phyloP scores from a whole-genome alignment of 2,797 vertebrate species.

The Hafferia zeledoni region DNA sequence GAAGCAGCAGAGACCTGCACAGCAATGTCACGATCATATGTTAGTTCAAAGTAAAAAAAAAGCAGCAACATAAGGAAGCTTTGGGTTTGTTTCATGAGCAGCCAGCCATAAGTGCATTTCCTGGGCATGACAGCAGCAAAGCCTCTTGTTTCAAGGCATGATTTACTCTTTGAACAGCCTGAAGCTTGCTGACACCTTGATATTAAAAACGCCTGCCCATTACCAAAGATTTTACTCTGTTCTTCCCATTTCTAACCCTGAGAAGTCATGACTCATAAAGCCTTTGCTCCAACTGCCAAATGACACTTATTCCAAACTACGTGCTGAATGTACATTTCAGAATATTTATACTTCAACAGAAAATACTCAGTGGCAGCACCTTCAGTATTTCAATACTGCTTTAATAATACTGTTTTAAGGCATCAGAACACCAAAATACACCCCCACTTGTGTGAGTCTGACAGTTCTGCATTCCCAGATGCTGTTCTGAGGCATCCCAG shows the following conservation, averaged over 20 bases:
- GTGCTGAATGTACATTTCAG: not conserved
- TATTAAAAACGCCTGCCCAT: not conserved
- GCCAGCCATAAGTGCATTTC: slow-evolving; percentile 58
- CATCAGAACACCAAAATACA: not conserved
- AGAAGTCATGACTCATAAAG: not conserved
- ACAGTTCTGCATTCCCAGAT: not conserved
- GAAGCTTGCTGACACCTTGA: slow-evolving; percentile 3
- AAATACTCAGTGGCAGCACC: not conserved
- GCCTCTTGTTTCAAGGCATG: slow-evolving; percentile 45
- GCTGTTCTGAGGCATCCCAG: not conserved
- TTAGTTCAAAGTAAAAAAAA: slow-evolving; percentile 71
- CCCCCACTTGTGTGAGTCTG: not conserved
- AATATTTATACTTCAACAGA: not conserved
- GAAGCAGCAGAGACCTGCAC: slow-evolving; percentile 80
- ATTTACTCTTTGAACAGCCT: slow-evolving; percentile 26
- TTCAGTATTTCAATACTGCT: not conserved
- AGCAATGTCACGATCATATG: slow-evolving; percentile 75
- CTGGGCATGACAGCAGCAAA: slow-evolving; percentile 62
- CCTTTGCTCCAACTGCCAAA: not conserved
- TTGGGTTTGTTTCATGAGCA: slow-evolving; percentile 55
- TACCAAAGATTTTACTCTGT: slow-evolving; percentile 31
- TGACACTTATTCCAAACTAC: not conserved
- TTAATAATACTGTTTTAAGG: not conserved
- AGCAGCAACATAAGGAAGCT: slow-evolving; percentile 62
- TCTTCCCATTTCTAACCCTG: not conserved